Conservation (phyloP, 2,113 vertebrate genomes). For the Eudyptes chrysolophus region DNA sequence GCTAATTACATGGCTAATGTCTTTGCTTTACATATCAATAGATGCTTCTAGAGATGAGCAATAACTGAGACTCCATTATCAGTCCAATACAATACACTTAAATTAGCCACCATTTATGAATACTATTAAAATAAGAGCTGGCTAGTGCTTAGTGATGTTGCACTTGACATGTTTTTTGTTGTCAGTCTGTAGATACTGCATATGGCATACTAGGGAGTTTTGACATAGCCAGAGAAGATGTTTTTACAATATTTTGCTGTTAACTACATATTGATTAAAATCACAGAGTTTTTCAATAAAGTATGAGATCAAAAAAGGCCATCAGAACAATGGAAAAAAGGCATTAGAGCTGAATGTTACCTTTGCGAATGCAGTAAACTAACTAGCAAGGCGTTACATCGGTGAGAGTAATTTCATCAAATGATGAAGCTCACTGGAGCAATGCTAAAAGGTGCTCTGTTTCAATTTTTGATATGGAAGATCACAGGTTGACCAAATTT, state of each 20-base stretch:
- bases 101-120: conserved; percentile 68
- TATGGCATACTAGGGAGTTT: conserved; percentile 1
- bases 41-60: conserved; percentile 69
- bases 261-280: background rate
- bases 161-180: conserved; percentile 51
- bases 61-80: conserved; percentile 62
- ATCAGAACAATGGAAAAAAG: background rate
- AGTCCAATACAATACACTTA: conserved; percentile 67
- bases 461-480: background rate
- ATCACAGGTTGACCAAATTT: background rate
- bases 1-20: conserved; percentile 72
- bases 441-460: background rate
- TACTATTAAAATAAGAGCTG: conserved; percentile 61
- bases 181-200: background rate
- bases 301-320: background rate
- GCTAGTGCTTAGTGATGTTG: conserved; percentile 33
- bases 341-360: background rate
- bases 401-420: background rate
- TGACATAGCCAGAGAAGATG: background rate
- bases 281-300: background rate
- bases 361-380: background rate
- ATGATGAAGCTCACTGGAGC: background rate
- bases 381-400: rapidly evolving
- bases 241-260: conserved; percentile 41
- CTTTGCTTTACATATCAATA: conserved; percentile 76